Conservation (phyloP, 92 coral and sea anemone species). For the Ricordea florida region DNA sequence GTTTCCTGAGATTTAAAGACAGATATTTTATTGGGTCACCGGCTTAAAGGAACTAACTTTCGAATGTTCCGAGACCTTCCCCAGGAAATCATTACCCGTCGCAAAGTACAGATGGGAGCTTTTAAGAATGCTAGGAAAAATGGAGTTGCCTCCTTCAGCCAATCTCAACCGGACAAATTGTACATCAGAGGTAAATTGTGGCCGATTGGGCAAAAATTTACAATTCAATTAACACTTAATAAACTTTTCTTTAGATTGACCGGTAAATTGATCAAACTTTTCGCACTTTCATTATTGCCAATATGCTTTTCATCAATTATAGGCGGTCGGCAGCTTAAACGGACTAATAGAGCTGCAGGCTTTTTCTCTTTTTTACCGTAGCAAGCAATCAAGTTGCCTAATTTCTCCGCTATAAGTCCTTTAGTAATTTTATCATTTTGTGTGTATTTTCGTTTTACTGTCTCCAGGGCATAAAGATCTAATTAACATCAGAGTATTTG, state of each 20-base stretch:
- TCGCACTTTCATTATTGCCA: constrained; percentile 2
- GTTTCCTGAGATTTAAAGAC: not conserved
- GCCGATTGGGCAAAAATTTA: constrained; percentile 1
- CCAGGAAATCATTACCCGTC: not conserved
- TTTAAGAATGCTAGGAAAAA: not conserved
- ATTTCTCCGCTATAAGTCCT: no score
- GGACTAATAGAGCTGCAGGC: constrained; percentile 5
- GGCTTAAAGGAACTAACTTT: not conserved
- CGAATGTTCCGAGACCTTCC: not conserved
- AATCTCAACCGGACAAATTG: not conserved
- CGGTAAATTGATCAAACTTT: not conserved
- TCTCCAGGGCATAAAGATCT: no score
- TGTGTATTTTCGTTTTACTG: no score
- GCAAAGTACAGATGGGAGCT: constrained; percentile 5
- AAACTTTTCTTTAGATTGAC: not conserved
- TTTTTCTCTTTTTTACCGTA: no score
- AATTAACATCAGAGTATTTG: no score
- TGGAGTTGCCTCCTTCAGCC: not conserved
- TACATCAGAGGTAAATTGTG: not conserved
- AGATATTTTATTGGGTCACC: not conserved
- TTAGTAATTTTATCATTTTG: no score
- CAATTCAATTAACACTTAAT: not conserved
- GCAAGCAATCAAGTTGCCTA: no score
- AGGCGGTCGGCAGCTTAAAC: constrained; percentile 4
- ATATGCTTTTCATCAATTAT: not conserved